Evolutionary conservation across 2,113 vertebrate genomes (phyloP), one percentile per base, ranked within the genome.

Genomic region (Perca schrenkii): DNA sequence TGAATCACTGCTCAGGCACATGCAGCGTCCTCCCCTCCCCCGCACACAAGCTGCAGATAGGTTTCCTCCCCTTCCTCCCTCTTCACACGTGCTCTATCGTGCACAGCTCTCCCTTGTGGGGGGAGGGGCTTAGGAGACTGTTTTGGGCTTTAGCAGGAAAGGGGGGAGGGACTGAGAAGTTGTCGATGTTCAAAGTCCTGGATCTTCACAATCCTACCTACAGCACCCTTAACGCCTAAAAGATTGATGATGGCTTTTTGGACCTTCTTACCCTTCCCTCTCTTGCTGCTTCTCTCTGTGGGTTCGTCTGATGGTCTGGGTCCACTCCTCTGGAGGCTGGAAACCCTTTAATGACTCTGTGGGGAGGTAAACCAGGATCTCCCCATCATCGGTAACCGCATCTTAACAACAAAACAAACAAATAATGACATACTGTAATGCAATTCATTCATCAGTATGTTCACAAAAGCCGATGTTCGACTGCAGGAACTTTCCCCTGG

Each of bases 341-440:
- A 98, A 99, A 53, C 88, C 93, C 69, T 92, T 94, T 52, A 98
- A 74, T 0, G 96, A 91, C 3, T 96, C 95, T 70, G 94, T 92
- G 46, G 94, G 95, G 88, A 95, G 98, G 90, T 98, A 99, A 3
- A 99, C 96, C 28, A 93, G 94, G 80, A 99, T 94, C 84, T 98
- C 94, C 11, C 97, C 97, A 19, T 97, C 95, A 80, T 95, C 93
- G n/a, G 94, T 96, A 86, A 98, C 80, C 8, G 97, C 96, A 91
- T 96, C 97, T 98, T 90, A 78, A 56, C 17, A 71, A 71, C 7
- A 36, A 47, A 28, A 61, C 10, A 69, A 69, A 60, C 14, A 21
- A 57, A 52, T 0, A 71, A 25, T 31, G 0, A 57, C 17, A 19
- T 5, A 6, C 1, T 28, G 15, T 58, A 6, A 22, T 6, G 1